Percentiles rank a stretch among this genome's conserved stretches.
These are phyloP conservation scores for Spodoptera picta DNA, from an alignment of 2,888 invertebrate species.

Conservation along the genomic window DNA sequence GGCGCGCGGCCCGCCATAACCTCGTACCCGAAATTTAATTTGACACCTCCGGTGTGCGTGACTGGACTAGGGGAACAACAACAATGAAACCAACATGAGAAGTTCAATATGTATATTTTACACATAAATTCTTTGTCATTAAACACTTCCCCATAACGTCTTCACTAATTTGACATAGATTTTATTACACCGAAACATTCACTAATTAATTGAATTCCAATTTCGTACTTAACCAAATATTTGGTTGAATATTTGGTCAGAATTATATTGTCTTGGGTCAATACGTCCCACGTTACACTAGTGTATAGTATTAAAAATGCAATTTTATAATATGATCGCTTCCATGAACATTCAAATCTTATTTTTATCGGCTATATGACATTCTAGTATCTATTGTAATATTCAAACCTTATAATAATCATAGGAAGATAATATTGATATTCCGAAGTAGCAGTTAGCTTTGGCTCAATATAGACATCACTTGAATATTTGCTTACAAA, in stretches of 20 bases:
- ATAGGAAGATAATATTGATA: slow-evolving; percentile 61
- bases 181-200: slow-evolving; percentile 73
- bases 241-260: slow-evolving; percentile 83
- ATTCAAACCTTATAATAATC: slow-evolving; percentile 64
- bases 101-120: slow-evolving; percentile 72
- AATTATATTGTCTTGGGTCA: slow-evolving; percentile 83
- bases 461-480: slow-evolving; percentile 74
- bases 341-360: slow-evolving; percentile 63
- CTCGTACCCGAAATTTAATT: slow-evolving; percentile 45
- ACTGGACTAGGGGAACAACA: slow-evolving; percentile 23
- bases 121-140: slow-evolving; percentile 84
- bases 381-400: slow-evolving; percentile 61
- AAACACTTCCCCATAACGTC: slow-evolving; percentile 79
- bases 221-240: slow-evolving; percentile 80
- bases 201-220: slow-evolving; percentile 74
- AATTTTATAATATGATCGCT: slow-evolving; percentile 55
- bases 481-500: slow-evolving; percentile 56
- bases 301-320: slow-evolving; percentile 64
- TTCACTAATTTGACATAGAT: slow-evolving; percentile 81
- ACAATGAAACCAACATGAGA: slow-evolving; percentile 54
- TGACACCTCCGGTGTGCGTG: slow-evolving; percentile 44
- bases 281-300: slow-evolving; percentile 66
- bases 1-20: slow-evolving; percentile 31
- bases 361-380: slow-evolving; percentile 63
- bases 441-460: slow-evolving; percentile 70